phyloP scores from a whole-genome alignment of 2,888 invertebrate species.

The Tinea trinotella region DNA sequence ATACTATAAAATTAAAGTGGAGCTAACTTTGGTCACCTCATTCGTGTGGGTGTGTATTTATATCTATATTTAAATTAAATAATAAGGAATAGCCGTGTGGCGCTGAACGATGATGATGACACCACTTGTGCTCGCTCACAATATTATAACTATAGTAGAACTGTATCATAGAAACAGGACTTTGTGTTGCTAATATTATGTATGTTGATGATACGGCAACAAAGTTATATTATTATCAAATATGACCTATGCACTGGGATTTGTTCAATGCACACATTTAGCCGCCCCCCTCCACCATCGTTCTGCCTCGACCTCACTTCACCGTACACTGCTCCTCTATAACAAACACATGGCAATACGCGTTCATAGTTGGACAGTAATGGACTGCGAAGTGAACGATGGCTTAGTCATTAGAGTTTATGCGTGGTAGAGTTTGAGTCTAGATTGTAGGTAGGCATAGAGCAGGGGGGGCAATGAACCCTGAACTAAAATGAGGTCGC shows the following conservation, averaged over 20 bases:
- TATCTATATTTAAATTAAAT: too few species aligned
- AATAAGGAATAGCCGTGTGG: too few species aligned
- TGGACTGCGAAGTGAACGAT: neutral
- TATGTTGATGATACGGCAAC: neutral
- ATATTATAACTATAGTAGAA: too few species aligned
- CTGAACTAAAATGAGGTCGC: slow-evolving; percentile 62
- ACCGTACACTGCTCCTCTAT: neutral
- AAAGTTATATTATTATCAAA: neutral
- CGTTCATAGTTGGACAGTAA: neutral
- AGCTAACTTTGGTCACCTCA: too few species aligned
- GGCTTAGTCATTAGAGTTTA: neutral
- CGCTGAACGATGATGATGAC: too few species aligned
- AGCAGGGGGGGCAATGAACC: slow-evolving; percentile 57
- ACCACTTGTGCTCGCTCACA: too few species aligned
- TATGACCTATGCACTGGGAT: slow-evolving; percentile 9
- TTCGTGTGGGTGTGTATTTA: too few species aligned
- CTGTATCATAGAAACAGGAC: too few species aligned
- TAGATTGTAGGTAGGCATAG: slow-evolving; percentile 28
- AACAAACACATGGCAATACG: neutral
- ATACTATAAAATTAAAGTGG: too few species aligned
- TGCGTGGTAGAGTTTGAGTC: neutral
- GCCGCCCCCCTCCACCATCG: neutral
- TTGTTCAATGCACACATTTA: neutral
- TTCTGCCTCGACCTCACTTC: neutral
- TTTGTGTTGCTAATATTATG: too few species aligned